Base-by-base conservation (phyloP, 1,140 invertebrate species). In the Drosophila sulfurigaster region DNA sequence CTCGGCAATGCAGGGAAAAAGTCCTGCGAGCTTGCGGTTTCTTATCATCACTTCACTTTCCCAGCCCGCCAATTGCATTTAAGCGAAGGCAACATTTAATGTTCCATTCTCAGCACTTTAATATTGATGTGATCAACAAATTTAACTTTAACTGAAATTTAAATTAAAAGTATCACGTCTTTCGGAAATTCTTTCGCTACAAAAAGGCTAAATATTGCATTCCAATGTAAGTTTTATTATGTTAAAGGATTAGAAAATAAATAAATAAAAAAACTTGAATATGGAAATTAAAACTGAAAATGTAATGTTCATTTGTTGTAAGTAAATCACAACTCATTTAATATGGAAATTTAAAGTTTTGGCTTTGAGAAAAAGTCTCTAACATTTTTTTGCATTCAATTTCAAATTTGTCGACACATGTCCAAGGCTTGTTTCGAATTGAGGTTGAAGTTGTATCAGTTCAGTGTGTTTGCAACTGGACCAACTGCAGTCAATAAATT, bases 401-500 rank as follows among this genome's bases (percentile, higher is more conserved):
- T 60, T 73, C 6, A 38, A 66, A 72, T 46, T 72, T 49, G 60
- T 52, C 11, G 52, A 38, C 35, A 56, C 68, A 71, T 64, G 68
- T 64, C 69, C 30, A 57, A 72, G 69, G 58, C 25, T 25, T 38
- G 7, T 32, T 32, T 32, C 30, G 38, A 45, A 54, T 52, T 13
- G 70, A 46, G 41, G 32, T 32, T 45, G 43, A 67, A 43, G 54
- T 65, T 32, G 51, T n/a, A 38, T 20, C 25, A 45, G 20, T 38
- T 32, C 38, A 25, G n/a, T 20, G 51, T 30, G 35, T 38, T 38
- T 32, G 10, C 63, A 54, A 45, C 35, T 56, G 35, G 51, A 16
- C 35, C 16, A 60, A 64, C 58, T 45, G 67, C n/a, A 15, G 58
- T 43, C 79, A 72, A 86, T 75, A 86, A 86, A 86, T 86, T 87